Evolutionary conservation across 2,797 vertebrate genomes (phyloP).

Genomic region (Phoeniculus purpureus): DNA sequence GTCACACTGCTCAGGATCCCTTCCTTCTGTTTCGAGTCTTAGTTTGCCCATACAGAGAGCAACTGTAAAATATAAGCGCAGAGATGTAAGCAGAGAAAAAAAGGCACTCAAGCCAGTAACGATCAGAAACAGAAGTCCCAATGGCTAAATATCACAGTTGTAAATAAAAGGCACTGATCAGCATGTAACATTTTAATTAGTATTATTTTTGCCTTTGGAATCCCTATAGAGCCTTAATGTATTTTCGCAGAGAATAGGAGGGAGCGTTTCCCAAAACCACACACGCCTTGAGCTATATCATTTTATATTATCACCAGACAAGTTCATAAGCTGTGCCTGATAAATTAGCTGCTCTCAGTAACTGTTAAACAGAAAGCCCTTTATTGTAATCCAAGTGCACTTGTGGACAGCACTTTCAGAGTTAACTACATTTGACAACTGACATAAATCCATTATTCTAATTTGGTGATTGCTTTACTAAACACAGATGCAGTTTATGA

Average conservation of each 20-base stretch:
- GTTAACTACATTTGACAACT: constrained; percentile 78
- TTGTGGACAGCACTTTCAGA: constrained; percentile 74
- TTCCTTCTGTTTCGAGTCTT: constrained; percentile 10
- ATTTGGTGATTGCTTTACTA: constrained; percentile 68
- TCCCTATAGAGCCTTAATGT: background rate
- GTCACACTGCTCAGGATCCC: constrained; percentile 21
- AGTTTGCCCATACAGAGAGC: constrained; percentile 37
- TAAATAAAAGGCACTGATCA: background rate
- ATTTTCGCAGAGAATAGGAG: constrained; percentile 41
- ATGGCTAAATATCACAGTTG: background rate
- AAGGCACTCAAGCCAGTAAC: background rate
- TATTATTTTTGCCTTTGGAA: constrained; percentile 52
- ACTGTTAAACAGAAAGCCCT: constrained; percentile 52
- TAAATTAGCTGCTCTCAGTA: constrained; percentile 63
- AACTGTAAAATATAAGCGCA: constrained; percentile 20
- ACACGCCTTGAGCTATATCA: background rate
- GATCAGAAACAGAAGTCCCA: constrained; percentile 45
- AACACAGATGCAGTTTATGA: constrained; percentile 68
- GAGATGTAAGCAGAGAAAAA: background rate
- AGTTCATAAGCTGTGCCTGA: constrained; percentile 59
- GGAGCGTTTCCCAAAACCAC: constrained; percentile 22
- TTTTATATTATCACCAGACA: background rate
- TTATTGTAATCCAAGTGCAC: constrained; percentile 56
- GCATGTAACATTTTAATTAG: background rate
- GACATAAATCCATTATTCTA: constrained; percentile 77